A percentile compares a stretch with the other conserved stretches of the same genome.
Conservation (phyloP, 2,888 invertebrate species). For the Chorisops tibialis region DNA sequence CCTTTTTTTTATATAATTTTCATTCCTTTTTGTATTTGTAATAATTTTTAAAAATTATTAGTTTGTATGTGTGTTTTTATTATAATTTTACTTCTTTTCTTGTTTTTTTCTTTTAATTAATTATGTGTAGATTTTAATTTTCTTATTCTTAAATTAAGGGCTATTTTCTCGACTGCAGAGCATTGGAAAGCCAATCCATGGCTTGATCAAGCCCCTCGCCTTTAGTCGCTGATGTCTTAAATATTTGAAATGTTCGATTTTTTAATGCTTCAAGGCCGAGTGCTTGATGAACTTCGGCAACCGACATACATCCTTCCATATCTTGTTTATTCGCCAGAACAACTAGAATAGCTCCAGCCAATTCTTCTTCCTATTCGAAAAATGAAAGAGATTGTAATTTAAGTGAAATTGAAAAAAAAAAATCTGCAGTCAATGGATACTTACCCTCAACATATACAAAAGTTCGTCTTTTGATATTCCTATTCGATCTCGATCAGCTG, state of each 20-base stretch:
- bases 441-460: constrained; percentile 92
- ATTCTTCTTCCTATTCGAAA: constrained; percentile 82
- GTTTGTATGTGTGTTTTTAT: not conserved
- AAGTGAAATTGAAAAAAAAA: not conserved
- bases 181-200: constrained; percentile 98
- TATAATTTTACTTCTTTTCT: not conserved
- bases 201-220: constrained; percentile 98
- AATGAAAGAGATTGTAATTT: not conserved
- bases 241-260: constrained; percentile 93
- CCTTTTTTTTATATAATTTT: no score
- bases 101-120: not conserved
- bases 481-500: constrained; percentile 97
- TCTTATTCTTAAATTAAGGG: constrained; percentile 35
- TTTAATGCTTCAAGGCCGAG: constrained; percentile 91
- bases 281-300: constrained; percentile 95
- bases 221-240: constrained; percentile 97
- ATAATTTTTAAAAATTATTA: no score
- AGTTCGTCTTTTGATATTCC: constrained; percentile 98
- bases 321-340: constrained; percentile 99
- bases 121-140: constrained; percentile 10
- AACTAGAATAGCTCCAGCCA: constrained; percentile 91
- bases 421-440: constrained; percentile 39
- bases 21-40: no score
- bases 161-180: constrained; percentile 85
- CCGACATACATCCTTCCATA: constrained; percentile 94